Conservation (phyloP, 2,797 vertebrate genomes). For the Corythornis leucogaster region DNA sequence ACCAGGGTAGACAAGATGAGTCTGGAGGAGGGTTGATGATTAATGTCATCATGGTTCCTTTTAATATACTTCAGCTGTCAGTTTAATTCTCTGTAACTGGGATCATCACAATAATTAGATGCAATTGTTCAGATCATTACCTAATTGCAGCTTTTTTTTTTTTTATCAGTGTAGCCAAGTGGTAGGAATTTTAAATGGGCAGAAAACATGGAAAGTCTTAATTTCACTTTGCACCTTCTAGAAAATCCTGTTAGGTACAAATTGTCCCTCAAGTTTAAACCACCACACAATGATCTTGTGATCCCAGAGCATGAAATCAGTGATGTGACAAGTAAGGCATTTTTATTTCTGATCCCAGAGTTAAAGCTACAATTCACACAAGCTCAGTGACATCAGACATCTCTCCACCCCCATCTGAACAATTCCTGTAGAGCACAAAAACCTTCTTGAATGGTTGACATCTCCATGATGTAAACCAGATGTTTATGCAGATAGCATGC, state of each 20-base stretch:
- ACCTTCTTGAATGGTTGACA: not conserved
- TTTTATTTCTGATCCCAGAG: not conserved
- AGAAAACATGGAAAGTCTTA: not conserved
- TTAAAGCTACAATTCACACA: not conserved
- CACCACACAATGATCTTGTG: not conserved
- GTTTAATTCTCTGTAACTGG: conserved; percentile 19
- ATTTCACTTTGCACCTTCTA: not conserved
- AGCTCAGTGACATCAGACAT: not conserved
- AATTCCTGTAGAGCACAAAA: not conserved
- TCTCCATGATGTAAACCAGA: not conserved
- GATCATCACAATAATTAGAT: conserved; percentile 50
- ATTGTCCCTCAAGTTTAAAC: not conserved
- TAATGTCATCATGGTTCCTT: conserved; percentile 9
- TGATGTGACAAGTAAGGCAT: not conserved
- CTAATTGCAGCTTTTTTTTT: not conserved
- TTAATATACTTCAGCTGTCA: conserved; percentile 29
- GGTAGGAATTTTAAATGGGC: not conserved
- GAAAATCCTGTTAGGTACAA: not conserved
- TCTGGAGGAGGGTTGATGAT: not conserved
- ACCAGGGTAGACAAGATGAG: not conserved
- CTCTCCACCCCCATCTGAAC: not conserved
- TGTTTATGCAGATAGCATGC: not conserved
- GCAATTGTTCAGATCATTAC: conserved; percentile 38
- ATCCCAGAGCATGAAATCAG: not conserved
- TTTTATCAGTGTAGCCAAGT: not conserved